These are phyloP conservation scores for Exaiptasia diaphana DNA, from an alignment of 64 coral and sea anemone genomes.

Conservation along the genomic window DNA sequence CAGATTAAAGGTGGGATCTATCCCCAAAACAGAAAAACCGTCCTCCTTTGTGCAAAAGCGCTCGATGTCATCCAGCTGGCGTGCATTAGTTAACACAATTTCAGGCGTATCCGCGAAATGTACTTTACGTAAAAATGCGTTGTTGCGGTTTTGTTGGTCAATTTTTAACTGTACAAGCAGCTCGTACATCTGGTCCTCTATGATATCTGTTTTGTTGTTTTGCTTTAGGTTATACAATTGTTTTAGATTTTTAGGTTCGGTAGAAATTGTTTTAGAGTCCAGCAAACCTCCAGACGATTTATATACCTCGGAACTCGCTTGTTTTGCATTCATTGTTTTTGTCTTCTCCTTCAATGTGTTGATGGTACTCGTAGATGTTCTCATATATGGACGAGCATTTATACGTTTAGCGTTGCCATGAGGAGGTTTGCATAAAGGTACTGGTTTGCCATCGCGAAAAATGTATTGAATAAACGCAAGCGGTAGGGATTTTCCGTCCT, in stretches of 20 bases:
- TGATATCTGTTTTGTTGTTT: background rate
- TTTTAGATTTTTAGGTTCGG: conserved; percentile 9
- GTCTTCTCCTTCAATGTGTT: conserved; percentile 42
- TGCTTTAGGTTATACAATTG: conserved; percentile 5
- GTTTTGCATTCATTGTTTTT: conserved; percentile 6
- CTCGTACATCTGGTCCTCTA: background rate
- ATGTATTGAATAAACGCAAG: conserved; percentile 47
- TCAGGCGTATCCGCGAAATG: background rate
- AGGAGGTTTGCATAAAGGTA: conserved; percentile 29
- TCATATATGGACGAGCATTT: conserved; percentile 51
- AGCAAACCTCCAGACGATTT: conserved; percentile 40
- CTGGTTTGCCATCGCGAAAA: conserved; percentile 53
- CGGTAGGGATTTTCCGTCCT: conserved; percentile 1
- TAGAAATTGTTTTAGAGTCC: background rate
- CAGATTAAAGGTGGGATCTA: conserved; percentile 50
- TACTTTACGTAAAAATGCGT: background rate
- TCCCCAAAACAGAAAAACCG: conserved; percentile 2
- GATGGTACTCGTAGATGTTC: conserved; percentile 41
- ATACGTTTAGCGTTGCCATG: conserved; percentile 55
- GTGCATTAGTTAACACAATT: conserved; percentile 23
- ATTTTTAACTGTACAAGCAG: conserved; percentile 4
- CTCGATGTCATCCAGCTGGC: conserved; percentile 27
- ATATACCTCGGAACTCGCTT: conserved; percentile 57
- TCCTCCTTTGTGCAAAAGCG: conserved; percentile 25
- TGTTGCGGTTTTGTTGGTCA: background rate